Percentiles rank a stretch among this genome's conserved stretches.
Conservation (phyloP, 37 sponge, comb jelly and placozoan species). For the Crambe crambe region DNA sequence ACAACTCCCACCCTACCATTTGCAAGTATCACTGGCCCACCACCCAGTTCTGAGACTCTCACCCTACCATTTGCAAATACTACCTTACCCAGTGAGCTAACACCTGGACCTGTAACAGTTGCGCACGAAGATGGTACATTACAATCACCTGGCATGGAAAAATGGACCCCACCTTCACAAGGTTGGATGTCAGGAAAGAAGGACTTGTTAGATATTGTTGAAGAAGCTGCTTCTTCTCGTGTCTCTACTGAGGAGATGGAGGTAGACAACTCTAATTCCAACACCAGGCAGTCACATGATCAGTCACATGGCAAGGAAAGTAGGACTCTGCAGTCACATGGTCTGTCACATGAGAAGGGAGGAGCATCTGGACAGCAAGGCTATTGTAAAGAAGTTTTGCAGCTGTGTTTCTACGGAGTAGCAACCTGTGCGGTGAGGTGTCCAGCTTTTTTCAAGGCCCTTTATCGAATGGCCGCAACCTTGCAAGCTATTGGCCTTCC, state of each 20-base stretch:
- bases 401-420: constrained; percentile 50
- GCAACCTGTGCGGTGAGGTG: constrained; percentile 55
- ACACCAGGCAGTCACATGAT: background rate
- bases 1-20: background rate
- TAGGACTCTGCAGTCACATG: too few relatives aligned
- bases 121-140: too few relatives aligned
- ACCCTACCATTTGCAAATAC: background rate
- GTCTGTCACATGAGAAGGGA: background rate
- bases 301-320: background rate
- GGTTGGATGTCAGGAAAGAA: background rate
- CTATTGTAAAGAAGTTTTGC: too few relatives aligned
- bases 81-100: too few relatives aligned
- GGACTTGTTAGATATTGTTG: background rate
- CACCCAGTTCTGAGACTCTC: background rate
- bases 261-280: background rate
- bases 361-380: background rate
- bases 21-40: background rate
- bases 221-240: background rate
- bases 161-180: background rate
- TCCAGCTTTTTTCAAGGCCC: constrained; percentile 65
- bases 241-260: background rate
- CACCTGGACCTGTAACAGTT: too few relatives aligned
- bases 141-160: background rate
- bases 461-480: constrained; percentile 41
- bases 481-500: constrained; percentile 21